Evolutionary conservation across 1,140 invertebrate species (phyloP).

Genomic region (Magallana angulata): DNA sequence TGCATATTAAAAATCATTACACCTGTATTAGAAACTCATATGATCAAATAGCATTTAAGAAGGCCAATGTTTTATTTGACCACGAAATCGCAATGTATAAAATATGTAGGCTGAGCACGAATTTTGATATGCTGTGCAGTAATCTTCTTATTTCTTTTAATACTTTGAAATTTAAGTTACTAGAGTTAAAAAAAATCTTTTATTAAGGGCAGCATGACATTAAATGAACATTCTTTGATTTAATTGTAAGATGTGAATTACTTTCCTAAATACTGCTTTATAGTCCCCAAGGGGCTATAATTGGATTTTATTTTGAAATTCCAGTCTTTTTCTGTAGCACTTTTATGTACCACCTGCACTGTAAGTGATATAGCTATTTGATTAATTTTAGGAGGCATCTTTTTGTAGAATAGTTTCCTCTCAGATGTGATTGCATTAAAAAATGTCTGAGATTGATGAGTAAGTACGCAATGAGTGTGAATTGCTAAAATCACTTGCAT

Average conservation of each 20-base stretch:
- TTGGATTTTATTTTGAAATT: too few species aligned
- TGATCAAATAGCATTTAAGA: neutral
- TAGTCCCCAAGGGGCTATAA: too few species aligned
- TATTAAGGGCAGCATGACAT: slow-evolving; percentile 10
- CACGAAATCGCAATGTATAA: too few species aligned
- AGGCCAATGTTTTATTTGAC: too few species aligned
- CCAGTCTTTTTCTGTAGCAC: too few species aligned
- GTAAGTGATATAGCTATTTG: neutral
- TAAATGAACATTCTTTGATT: neutral
- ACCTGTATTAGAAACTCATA: neutral
- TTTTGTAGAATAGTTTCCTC: slow-evolving; percentile 17
- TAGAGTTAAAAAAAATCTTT: neutral
- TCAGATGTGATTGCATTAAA: neutral
- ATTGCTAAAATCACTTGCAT: neutral
- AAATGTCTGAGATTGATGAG: slow-evolving; percentile 6
- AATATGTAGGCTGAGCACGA: too few species aligned
- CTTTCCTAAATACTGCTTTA: neutral
- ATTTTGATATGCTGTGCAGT: too few species aligned
- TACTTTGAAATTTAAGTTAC: neutral
- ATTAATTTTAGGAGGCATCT: neutral
- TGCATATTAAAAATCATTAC: neutral
- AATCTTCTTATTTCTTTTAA: too few species aligned
- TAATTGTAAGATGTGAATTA: neutral
- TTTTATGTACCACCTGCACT: too few species aligned
- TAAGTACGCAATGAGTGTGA: slow-evolving; percentile 4